phyloP scores from a whole-genome alignment of 2,888 invertebrate genomes.

The Megamerina dolium region DNA sequence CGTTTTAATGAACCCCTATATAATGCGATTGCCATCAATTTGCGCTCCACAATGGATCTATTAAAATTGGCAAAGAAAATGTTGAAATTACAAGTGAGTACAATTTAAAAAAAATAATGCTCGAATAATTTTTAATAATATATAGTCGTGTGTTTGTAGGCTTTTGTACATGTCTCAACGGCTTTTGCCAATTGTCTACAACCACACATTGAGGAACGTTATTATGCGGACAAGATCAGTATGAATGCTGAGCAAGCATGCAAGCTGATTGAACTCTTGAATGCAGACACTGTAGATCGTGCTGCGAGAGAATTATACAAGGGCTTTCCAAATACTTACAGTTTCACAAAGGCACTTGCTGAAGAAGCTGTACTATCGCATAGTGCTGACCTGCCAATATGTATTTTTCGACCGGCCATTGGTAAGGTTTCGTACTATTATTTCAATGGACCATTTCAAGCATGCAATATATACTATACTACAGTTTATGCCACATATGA shows the following conservation, averaged over 20 bases:
- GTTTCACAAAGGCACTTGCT: constrained; percentile 65
- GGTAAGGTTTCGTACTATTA: constrained; percentile 49
- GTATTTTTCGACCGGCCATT: constrained; percentile 66
- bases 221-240: constrained; percentile 41
- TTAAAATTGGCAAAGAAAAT: constrained; percentile 59
- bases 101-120: not conserved
- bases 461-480: not conserved
- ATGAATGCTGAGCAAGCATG: constrained; percentile 42
- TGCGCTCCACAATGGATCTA: constrained; percentile 60
- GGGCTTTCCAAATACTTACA: constrained; percentile 62
- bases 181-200: constrained; percentile 61
- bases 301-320: constrained; percentile 34
- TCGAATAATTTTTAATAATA: constrained; percentile 8
- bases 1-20: constrained; percentile 65
- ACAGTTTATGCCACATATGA: constrained; percentile 50
- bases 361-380: constrained; percentile 57
- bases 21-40: constrained; percentile 63
- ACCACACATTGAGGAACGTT: constrained; percentile 43
- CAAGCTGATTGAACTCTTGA: constrained; percentile 35
- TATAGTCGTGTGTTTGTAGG: constrained; percentile 33
- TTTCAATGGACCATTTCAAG: not conserved
- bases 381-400: constrained; percentile 56
- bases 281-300: constrained; percentile 40
- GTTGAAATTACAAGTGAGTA: constrained; percentile 55
- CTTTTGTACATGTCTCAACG: constrained; percentile 61